phyloP scores from a whole-genome alignment of 2,113 vertebrate species.

The Perognathus longimembris region DNA sequence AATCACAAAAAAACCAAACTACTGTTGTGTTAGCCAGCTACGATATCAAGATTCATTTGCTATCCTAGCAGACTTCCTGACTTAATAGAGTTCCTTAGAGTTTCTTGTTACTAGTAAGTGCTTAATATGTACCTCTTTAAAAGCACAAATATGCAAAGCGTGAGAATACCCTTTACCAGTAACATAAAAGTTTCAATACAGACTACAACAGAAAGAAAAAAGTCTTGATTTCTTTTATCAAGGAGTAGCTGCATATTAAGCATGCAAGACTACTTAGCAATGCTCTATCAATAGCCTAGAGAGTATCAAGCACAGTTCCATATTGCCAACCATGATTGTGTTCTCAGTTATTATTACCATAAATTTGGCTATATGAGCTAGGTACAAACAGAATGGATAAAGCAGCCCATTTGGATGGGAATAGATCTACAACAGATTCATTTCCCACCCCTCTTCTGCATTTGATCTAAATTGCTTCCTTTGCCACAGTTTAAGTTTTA shows the following conservation, averaged over 20 bases:
- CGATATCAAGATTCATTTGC: background rate
- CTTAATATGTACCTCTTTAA: background rate
- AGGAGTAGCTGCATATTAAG: conserved; percentile 29
- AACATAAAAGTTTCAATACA: background rate
- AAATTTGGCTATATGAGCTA: background rate
- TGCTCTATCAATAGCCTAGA: background rate
- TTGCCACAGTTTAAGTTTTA: background rate
- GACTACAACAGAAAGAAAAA: background rate
- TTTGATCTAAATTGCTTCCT: background rate
- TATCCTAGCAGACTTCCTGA: background rate
- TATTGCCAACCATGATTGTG: background rate
- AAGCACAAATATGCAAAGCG: conserved; percentile 6
- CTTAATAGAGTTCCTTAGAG: background rate
- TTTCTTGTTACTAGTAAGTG: background rate
- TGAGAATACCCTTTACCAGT: background rate
- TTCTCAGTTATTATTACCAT: background rate
- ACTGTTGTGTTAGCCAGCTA: background rate
- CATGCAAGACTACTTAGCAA: conserved; percentile 49
- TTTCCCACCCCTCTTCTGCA: background rate
- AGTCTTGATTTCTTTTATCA: conserved; percentile 11
- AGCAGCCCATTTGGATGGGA: background rate
- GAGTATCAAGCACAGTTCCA: background rate
- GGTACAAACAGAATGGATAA: background rate
- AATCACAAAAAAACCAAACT: background rate
- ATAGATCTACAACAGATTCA: background rate